phyloP scores from a whole-genome alignment of 1,140 invertebrate species.

The Schlechtendalia chinensis region DNA sequence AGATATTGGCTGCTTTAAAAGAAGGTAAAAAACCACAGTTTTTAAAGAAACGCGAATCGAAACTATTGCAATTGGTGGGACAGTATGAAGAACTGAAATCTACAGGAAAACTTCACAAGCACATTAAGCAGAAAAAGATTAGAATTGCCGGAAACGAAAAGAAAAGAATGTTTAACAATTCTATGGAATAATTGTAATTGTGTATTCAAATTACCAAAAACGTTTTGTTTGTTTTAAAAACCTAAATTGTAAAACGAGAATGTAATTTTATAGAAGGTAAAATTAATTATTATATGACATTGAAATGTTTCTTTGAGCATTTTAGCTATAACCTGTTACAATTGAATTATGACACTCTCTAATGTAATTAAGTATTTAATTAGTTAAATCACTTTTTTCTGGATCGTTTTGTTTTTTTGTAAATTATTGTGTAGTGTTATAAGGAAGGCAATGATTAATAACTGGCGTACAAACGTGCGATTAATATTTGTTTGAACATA shows the following conservation, averaged over 20 bases:
- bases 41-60: constrained; percentile 35
- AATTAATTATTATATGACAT: no score
- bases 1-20: constrained; percentile 1
- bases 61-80: constrained; percentile 32
- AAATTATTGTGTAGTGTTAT: no score
- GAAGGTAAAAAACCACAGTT: constrained; percentile 42
- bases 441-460: no score
- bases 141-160: constrained; percentile 24
- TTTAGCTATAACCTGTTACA: no score
- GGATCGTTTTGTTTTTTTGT: no score
- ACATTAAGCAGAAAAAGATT: constrained; percentile 35
- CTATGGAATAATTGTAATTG: constrained; percentile 7
- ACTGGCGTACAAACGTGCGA: no score
- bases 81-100: constrained; percentile 41
- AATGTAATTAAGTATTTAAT: no score
- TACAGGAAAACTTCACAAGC: constrained; percentile 31
- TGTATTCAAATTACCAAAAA: not conserved
- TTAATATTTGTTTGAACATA: no score
- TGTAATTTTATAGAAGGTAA: no score
- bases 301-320: no score
- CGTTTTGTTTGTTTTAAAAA: not conserved
- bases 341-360: no score
- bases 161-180: constrained; percentile 14
- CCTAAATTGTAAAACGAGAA: not conserved
- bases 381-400: no score